phyloP scores from a whole-genome alignment of 2,113 vertebrate genomes.

The Morone chrysops region DNA sequence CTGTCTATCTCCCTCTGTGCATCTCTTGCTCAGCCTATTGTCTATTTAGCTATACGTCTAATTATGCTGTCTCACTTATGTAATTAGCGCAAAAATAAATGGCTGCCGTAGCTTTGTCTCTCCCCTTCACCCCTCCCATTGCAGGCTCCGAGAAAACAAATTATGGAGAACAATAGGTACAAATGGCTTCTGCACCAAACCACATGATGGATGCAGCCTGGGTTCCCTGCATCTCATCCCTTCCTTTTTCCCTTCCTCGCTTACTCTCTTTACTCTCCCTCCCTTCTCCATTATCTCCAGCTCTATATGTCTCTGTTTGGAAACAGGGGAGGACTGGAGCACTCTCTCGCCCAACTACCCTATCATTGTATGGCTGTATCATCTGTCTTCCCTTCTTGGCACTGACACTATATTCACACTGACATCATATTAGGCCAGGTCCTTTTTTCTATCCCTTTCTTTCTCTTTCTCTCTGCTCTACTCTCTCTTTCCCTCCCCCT shows the following conservation, averaged over 20 bases:
- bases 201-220: conserved; percentile 81
- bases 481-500: conserved; percentile 54
- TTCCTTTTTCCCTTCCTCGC: conserved; percentile 52
- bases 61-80: conserved; percentile 83
- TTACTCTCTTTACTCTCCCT: conserved; percentile 65
- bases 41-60: conserved; percentile 83
- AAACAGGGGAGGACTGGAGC: conserved; percentile 71
- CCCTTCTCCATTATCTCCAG: conserved; percentile 74
- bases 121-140: conserved; percentile 63
- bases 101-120: conserved; percentile 68
- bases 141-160: conserved; percentile 82
- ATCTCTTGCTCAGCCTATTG: conserved; percentile 69
- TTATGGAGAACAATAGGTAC: conserved; percentile 85
- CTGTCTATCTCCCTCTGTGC: conserved; percentile 58
- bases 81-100: conserved; percentile 84
- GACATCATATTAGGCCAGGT: conserved; percentile 79
- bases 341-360: conserved; percentile 75
- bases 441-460: conserved; percentile 61
- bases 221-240: conserved; percentile 75
- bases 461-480: conserved; percentile 40
- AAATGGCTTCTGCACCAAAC: conserved; percentile 84
- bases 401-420: conserved; percentile 78
- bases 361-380: conserved; percentile 77
- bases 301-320: conserved; percentile 78
- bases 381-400: conserved; percentile 78